These are phyloP conservation scores for Punctoribates punctum DNA, from an alignment of 2,888 invertebrate genomes.

Conservation along the genomic window DNA sequence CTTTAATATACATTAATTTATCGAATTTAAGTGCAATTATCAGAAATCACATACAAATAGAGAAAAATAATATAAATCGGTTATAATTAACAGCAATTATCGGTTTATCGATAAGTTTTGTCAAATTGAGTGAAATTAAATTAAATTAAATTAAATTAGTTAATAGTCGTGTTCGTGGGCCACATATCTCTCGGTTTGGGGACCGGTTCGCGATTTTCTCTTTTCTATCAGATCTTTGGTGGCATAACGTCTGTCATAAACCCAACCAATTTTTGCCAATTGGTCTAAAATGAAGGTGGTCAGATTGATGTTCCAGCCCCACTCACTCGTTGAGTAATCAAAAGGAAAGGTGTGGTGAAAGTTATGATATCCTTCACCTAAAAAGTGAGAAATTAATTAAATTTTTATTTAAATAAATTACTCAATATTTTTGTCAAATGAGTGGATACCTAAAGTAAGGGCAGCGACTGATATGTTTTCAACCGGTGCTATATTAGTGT, in stretches of 20 bases:
- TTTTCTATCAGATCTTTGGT: conserved; percentile 39
- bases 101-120: too few species aligned
- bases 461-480: conserved; percentile 53
- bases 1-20: too few species aligned
- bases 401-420: neutral
- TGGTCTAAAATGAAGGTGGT: conserved; percentile 42
- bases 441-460: conserved; percentile 50
- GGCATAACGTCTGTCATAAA: conserved; percentile 38
- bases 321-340: conserved; percentile 43
- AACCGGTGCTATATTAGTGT: conserved; percentile 62
- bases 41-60: too few species aligned
- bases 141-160: too few species aligned
- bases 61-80: too few species aligned
- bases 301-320: conserved; percentile 43
- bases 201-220: conserved; percentile 39
- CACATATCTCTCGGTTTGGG: neutral
- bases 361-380: conserved; percentile 41
- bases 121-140: too few species aligned
- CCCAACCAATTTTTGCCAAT: conserved; percentile 40
- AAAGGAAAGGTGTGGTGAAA: conserved; percentile 43
- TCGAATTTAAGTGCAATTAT: too few species aligned
- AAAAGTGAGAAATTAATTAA: neutral
- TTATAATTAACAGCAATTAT: too few species aligned
- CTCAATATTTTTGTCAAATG: neutral
- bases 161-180: conserved; percentile 34